Evolutionary conservation across 2,888 invertebrate species (phyloP), one percentile per base, ranked within the genome.

Genomic region (Synanthedon andrenaeformis): DNA sequence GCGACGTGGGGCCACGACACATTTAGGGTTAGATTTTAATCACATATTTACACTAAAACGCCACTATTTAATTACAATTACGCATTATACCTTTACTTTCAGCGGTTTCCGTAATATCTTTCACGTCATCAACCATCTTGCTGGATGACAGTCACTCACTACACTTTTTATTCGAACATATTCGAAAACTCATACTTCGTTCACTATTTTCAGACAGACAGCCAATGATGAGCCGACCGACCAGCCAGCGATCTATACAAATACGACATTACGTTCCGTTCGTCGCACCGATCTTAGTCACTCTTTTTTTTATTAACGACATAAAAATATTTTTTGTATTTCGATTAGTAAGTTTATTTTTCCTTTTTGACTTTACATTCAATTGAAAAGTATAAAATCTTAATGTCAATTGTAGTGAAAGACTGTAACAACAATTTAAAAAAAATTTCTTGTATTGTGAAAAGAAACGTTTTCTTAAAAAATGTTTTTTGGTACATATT

Each of bases 111-210:
- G 75, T 76, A 79, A 82, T 77, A 79, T 86, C 79, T 81, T 77
- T 82, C 84, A 83, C 86, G 82, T 87, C 87, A 85, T 86, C 87
- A 82, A 84, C 87, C 87, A 87, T 87, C 79, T 87, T 87, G 87
- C 84, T 80, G 72, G 80, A 81, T 85, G 84, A 86, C 85, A 85
- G 80, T 81, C 82, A 83, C 82, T 80, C 82, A 84, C 83, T 80
- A 76, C 86, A 86, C 84, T 86, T 85, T 81, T 85, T 86, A 85
- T 80, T 84, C 82, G 80, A 84, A 83, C 85, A 86, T 86, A 83
- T 86, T 85, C 81, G 82, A 85, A 84, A 85, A 86, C 83, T 85
- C 84, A 84, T 83, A 83, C 78, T 85, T 83, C 81, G 78, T 85
- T 84, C 86, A 87, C 84, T 85, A 86, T 84, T 83, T 86, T 82